Evolutionary conservation across 2,797 vertebrate species (phyloP), one percentile per base, ranked within the genome.

Genomic region (Remorina albescens): DNA sequence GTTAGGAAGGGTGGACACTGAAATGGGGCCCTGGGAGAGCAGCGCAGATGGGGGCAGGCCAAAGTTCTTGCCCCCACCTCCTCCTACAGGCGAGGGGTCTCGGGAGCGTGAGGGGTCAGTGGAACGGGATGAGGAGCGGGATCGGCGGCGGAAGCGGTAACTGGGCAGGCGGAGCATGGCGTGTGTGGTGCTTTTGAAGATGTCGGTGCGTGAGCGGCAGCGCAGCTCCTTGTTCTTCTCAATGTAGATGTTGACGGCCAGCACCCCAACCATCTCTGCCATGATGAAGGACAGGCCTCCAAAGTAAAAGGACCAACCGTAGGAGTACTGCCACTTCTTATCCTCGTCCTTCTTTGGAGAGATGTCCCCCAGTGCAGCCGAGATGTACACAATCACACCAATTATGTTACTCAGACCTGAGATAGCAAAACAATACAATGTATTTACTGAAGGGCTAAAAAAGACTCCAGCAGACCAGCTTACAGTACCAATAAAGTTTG

Each of bases 261-360:
- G 93, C 49, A 98, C 97, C 0, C 97, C 97, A 81, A 98, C 96
- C 94, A 97, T 97, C 93, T 98, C 97, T 0, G 97, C 97, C 94
- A 98, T 95, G 91, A 98, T 97, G 92, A 98, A 98, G 36, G 96
- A 97, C 83, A 98, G 95, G 15, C 96, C 97, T 34, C 97, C 97
- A 15, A 98, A 98, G 91, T 98, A 98, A 92, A 98, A 98, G 86
- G 96, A 97, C 97, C 97, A 98, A 77, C 97, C 97, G 28, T 98
- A 97, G 1, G 96, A 97, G 88, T 98, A 98, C 88, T 97, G 96
- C 95, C 94, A 96, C 85, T 97, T 97, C 91, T 96, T 97, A 80
- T 97, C 96, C 86, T 97, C 97, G 13, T 97, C 96, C 74, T 96
- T 96, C 86, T 96, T 96, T 1, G 96, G 95, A 51, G 96, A 97